Evolutionary conservation across 2,797 vertebrate species (phyloP), one percentile per base, ranked within the genome.

Genomic region (Eulemur rubriventer): DNA sequence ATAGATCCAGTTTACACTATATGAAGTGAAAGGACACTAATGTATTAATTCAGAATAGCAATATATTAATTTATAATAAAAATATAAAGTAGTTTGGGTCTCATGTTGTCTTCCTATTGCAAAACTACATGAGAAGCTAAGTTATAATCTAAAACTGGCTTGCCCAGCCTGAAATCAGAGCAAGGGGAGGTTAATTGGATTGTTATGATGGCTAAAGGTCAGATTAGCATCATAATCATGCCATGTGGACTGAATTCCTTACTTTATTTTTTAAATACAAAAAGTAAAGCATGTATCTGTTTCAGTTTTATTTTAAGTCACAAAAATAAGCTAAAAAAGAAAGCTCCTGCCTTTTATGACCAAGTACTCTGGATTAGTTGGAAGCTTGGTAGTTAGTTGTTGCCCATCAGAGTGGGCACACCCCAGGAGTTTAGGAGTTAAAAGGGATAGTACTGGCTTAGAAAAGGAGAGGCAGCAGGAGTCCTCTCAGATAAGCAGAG

Each of bases 111-210:
- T 89, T 82, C n/a, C 35, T 95, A 9, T 61, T 81, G 4, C 83
- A 78, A 84, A 95, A 85, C 26, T 70, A 69, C 24, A 85, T 10
- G 84, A 41, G 59, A 87, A 92, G 70, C 46, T 65, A 96, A 83
- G 7, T 38, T 97, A 75, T n/a, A 92, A 87, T 73, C 17, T 96
- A 48, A 94, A 95, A 96, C 28, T 59, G 57, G 50, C 48, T 92
- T 65, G 30, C 50, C 24, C 18, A 91, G n/a, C 24, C 46, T 92
- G 35, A 84, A 67, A 84, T 92, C 35, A 72, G 61, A 90, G 65
- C 72, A 86, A 75, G 43, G 57, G 43, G 11, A 69, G 33, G 9
- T 83, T 46, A 86, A 73, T 12, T 95, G 67, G 22, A 57, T 94
- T 94, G 93, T 46, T 46, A 86, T 48, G 30, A 85, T 61, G 76